Conservation (phyloP, 2,113 vertebrate genomes). For the Sinocyclocheilus anophthalmus region DNA sequence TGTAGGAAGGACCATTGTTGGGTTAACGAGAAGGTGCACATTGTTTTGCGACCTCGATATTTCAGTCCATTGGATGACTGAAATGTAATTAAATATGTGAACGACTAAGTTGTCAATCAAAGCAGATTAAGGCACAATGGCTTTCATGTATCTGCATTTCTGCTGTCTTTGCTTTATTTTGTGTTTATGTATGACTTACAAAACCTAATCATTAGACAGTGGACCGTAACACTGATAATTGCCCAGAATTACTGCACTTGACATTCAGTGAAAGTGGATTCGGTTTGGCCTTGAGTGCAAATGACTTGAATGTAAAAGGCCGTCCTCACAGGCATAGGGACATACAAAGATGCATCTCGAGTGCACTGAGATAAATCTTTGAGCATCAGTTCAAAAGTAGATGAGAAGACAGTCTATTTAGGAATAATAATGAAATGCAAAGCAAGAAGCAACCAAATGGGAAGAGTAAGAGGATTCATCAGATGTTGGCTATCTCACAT, state of each 20-base stretch:
- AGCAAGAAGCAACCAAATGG: neutral
- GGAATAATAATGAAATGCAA: constrained; percentile 36
- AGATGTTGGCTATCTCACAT: constrained; percentile 33
- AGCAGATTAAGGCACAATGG: constrained; percentile 1
- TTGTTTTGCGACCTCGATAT: constrained; percentile 22
- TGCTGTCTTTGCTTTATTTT: neutral
- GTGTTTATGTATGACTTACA: neutral
- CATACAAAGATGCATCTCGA: constrained; percentile 4
- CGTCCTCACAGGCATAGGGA: neutral
- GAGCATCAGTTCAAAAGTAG: neutral
- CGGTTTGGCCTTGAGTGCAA: constrained; percentile 2
- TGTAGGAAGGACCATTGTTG: constrained; percentile 5
- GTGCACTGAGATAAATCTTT: constrained; percentile 5
- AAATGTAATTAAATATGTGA: constrained; percentile 37
- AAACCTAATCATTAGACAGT: neutral
- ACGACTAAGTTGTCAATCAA: constrained; percentile 18
- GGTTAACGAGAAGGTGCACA: constrained; percentile 17
- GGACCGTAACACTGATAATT: constrained; percentile 6
- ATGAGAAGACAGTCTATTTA: constrained; percentile 2
- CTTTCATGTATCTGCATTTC: neutral
- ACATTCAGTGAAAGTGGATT: constrained; percentile 12
- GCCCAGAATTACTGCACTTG: constrained; percentile 6
- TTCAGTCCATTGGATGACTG: constrained; percentile 7
- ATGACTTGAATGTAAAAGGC: neutral
- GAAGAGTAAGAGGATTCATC: constrained; percentile 15